These are phyloP conservation scores for Amazona vittata DNA, from an alignment of 2,113 vertebrate genomes.

Conservation along the genomic window DNA sequence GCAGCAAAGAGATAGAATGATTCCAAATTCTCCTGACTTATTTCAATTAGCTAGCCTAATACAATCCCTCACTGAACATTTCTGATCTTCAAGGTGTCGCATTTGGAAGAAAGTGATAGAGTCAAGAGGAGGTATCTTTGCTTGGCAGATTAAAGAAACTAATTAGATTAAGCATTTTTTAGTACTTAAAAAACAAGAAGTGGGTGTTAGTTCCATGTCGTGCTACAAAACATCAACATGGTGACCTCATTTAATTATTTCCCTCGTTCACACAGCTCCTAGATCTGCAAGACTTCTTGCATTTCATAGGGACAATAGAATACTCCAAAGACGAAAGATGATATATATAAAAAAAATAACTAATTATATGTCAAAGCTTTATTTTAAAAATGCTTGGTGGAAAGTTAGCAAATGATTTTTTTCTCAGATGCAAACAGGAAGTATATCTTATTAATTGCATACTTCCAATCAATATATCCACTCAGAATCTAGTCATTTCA, in stretches of 20 bases:
- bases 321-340: slow-evolving; percentile 62
- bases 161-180: slow-evolving; percentile 75
- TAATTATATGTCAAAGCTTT: slow-evolving; percentile 34
- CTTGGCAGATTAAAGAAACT: slow-evolving; percentile 70
- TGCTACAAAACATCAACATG: slow-evolving; percentile 43
- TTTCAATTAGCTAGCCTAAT: slow-evolving; percentile 26
- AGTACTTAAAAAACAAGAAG: slow-evolving; percentile 66
- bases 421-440: background rate
- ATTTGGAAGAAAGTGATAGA: slow-evolving; percentile 19
- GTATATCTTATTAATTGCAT: background rate
- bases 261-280: slow-evolving; percentile 49
- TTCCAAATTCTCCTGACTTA: background rate
- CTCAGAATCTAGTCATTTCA: background rate
- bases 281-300: slow-evolving; percentile 33
- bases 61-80: slow-evolving; percentile 4
- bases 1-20: background rate
- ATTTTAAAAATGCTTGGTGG: background rate
- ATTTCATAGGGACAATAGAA: slow-evolving; percentile 58
- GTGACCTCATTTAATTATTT: slow-evolving; percentile 72
- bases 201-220: slow-evolving; percentile 60
- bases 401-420: background rate
- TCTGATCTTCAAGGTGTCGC: slow-evolving; percentile 72
- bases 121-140: slow-evolving; percentile 58
- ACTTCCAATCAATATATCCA: background rate
- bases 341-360: slow-evolving; percentile 33